Base-by-base conservation (phyloP, 37 sponge, comb jelly and placozoan genomes). In the Haliclona indistincta region DNA sequence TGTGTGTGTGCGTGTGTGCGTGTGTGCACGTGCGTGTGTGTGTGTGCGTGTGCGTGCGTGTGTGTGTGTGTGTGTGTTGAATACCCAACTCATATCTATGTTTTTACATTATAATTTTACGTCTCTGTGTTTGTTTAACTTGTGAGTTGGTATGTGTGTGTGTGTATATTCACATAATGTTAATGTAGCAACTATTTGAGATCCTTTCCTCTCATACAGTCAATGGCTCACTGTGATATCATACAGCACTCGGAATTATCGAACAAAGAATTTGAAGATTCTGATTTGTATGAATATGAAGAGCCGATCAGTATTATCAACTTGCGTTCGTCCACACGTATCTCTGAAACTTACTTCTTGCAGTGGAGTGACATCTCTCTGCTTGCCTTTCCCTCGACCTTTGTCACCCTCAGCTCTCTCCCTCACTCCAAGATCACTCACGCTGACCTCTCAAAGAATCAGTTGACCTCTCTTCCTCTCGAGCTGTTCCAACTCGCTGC, bases 371-470 rank as follows among this genome's bases (percentile, higher is more conserved):
- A 89, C 49, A 79, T 89, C 53, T 80, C 80, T 38, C 76, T 89
- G 1, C 20, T 38, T 13, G 3, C 35, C 32, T 84, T 78, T 32
- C 76, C 76, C 3, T 23, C 39, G 2, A 20, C 29, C 19, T 68
- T 89, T 55, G 64, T 89, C 13, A 19, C 44, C 19, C 40, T 26
- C 17, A 29, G 42, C 0, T 3, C 54, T 25, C 52, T 63, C 19
- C 33, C 53, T 19, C 37, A 38, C 17, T n/a, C 47, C 44, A 33
- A 39, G 35, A 34, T 81, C 23, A 56, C 73, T 38, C 77, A 84
- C 64, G 49, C 84, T n/a, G 77, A 84, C 39, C 55, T 89, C 34
- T 89, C 90, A 22, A 64, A 70, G 47, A 89, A 89, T 68, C 60
- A 70, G 17, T 64, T 89, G 15, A 40, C 56, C 15, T 54, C 38